Evolutionary conservation across 2,888 invertebrate species (phyloP), one percentile per base, ranked within the genome.

Genomic region (Leucozona laternaria): DNA sequence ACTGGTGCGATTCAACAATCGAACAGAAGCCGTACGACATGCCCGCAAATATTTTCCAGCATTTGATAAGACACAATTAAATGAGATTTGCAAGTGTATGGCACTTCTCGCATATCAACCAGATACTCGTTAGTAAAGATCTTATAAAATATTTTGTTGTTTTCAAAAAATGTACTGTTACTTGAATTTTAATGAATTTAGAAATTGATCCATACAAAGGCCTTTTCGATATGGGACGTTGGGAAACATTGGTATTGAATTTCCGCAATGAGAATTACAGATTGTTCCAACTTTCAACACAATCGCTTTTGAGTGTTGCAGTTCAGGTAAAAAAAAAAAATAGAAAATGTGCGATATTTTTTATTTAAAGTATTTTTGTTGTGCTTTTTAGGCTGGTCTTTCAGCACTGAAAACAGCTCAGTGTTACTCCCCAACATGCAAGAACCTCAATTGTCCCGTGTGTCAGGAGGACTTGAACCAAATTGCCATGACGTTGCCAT

Each of bases 361-460:
- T 53, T 58, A 8, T n/a, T 66, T 10, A n/a, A 7, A 43, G 37
- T 22, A 34, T 13, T 53, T 66, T 70, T 45, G 6, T 25, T 48
- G 43, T 34, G 7, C 10, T 11, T 58, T 37, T 11, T 89, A 94
- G 91, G 97, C 98, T 62, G 99, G 99, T 0, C 94, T 99, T 22
- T 98, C 98, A 20, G 97, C 99, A 40, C 94, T 99, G 75, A 99
- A 99, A 93, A 98, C 98, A 88, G 98, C 98, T 91, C 96, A 96
- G 93, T 97, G 97, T 93, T 96, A 96, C 92, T 94, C 94, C 8
- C 94, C 94, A 85, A 94, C 94, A 90, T 95, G 95, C 73, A 94
- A 95, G 89, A 98, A 97, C 93, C 94, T 97, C 0, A 96, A 97
- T 89, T 99, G 99, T 92, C 99, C 99, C 0, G 98, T 98, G 71